These are phyloP conservation scores for Pollenia griseotomentosa DNA, from an alignment of 2,888 invertebrate species.

Conservation along the genomic window DNA sequence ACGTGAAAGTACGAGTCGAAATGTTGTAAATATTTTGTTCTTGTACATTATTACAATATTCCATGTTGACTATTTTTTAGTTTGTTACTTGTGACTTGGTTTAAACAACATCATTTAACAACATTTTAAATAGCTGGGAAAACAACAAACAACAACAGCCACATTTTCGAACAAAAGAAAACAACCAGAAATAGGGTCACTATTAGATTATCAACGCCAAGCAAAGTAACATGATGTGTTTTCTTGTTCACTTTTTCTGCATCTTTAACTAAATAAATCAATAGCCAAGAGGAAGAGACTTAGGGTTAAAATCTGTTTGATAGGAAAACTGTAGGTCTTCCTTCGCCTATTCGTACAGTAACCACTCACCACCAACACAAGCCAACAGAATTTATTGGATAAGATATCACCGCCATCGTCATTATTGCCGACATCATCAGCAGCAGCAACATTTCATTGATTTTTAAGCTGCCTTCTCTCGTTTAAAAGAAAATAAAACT, in stretches of 20 bases:
- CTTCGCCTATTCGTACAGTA: slow-evolving; percentile 7
- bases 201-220: slow-evolving; percentile 68
- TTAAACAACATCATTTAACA: slow-evolving; percentile 47
- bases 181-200: slow-evolving; percentile 67
- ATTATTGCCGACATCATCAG: slow-evolving; percentile 18
- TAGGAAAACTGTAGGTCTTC: slow-evolving; percentile 19
- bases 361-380: background rate
- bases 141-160: slow-evolving; percentile 9
- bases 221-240: slow-evolving; percentile 60
- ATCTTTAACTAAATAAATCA: slow-evolving; percentile 63
- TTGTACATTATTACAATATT: slow-evolving; percentile 1
- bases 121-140: slow-evolving; percentile 43
- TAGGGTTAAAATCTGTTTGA: slow-evolving; percentile 5
- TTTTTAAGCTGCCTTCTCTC: slow-evolving; percentile 49
- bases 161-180: slow-evolving; percentile 72
- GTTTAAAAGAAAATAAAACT: slow-evolving; percentile 49
- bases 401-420: slow-evolving; percentile 36
- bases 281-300: slow-evolving; percentile 47
- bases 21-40: slow-evolving; percentile 17
- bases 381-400: background rate
- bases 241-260: slow-evolving; percentile 20
- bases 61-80: background rate
- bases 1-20: background rate
- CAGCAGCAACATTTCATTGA: slow-evolving; percentile 48
- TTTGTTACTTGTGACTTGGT: slow-evolving; percentile 2